phyloP scores from a whole-genome alignment of 2,888 invertebrate genomes.

The Andrena praecox region DNA sequence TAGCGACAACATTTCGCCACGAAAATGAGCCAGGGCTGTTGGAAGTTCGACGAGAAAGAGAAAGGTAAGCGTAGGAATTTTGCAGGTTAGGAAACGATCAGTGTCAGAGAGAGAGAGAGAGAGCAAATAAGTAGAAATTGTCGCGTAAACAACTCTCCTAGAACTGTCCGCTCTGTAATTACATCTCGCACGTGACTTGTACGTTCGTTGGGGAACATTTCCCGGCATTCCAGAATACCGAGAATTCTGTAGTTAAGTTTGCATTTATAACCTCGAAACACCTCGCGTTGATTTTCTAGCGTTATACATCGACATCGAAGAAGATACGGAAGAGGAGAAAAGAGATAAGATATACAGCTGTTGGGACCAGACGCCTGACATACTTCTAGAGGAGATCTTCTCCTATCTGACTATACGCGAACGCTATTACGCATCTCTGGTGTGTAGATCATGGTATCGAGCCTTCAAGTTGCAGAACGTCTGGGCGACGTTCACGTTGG shows the following conservation, averaged over 20 bases:
- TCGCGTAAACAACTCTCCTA: background rate
- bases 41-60: constrained; percentile 82
- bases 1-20: constrained; percentile 18
- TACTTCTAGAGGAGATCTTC: constrained; percentile 91
- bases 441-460: constrained; percentile 88
- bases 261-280: background rate
- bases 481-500: constrained; percentile 91
- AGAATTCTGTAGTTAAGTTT: background rate
- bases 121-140: background rate
- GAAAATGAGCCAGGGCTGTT: constrained; percentile 81
- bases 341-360: constrained; percentile 85
- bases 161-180: constrained; percentile 1
- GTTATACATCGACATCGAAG: constrained; percentile 86
- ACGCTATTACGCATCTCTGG: constrained; percentile 91
- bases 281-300: constrained; percentile 78
- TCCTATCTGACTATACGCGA: constrained; percentile 89
- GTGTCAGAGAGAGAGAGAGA: constrained; percentile 38
- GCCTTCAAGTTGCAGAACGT: constrained; percentile 90
- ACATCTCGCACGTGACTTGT: background rate
- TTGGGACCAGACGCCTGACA: constrained; percentile 90
- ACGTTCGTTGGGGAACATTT: background rate
- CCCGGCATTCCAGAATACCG: background rate
- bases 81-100: constrained; percentile 40
- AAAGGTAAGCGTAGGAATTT: constrained; percentile 76
- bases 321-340: constrained; percentile 82